Conservation (phyloP, 2,888 invertebrate species). For the Cantharis flavilabris region DNA sequence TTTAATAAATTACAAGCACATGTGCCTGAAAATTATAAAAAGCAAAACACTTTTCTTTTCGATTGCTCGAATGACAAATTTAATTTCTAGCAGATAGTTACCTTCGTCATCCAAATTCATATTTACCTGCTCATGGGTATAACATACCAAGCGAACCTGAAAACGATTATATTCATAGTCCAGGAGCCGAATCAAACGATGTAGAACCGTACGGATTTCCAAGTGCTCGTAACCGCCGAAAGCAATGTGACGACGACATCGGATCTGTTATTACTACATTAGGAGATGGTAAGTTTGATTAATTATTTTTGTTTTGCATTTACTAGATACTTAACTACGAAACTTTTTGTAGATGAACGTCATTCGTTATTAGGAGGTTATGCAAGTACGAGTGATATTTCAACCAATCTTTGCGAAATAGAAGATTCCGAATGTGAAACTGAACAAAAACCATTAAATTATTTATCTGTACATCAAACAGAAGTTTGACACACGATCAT, state of each 20-base stretch:
- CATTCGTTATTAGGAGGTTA: slow-evolving; percentile 72
- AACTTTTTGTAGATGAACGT: slow-evolving; percentile 64
- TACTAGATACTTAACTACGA: neutral
- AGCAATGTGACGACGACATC: slow-evolving; percentile 64
- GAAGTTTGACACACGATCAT: slow-evolving; percentile 49
- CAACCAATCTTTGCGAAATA: slow-evolving; percentile 88
- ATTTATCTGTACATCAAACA: slow-evolving; percentile 53
- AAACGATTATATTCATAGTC: slow-evolving; percentile 58
- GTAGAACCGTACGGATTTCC: slow-evolving; percentile 60
- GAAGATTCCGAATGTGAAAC: slow-evolving; percentile 83
- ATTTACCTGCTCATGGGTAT: slow-evolving; percentile 70
- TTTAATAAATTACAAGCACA: neutral
- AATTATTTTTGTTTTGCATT: neutral
- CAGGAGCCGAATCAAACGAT: slow-evolving; percentile 56
- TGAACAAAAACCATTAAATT: slow-evolving; percentile 55
- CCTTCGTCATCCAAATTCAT: slow-evolving; percentile 82
- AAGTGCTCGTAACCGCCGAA: slow-evolving; percentile 54
- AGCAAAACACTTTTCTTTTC: neutral
- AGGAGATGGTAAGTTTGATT: slow-evolving; percentile 43
- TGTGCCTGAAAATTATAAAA: neutral
- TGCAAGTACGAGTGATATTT: slow-evolving; percentile 83
- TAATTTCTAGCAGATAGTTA: slow-evolving; percentile 63
- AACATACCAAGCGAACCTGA: slow-evolving; percentile 71
- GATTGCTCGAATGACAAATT: neutral
- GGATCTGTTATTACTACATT: slow-evolving; percentile 72